phyloP scores from a whole-genome alignment of 2,888 invertebrate species.

The Hydropsyche betteni region DNA sequence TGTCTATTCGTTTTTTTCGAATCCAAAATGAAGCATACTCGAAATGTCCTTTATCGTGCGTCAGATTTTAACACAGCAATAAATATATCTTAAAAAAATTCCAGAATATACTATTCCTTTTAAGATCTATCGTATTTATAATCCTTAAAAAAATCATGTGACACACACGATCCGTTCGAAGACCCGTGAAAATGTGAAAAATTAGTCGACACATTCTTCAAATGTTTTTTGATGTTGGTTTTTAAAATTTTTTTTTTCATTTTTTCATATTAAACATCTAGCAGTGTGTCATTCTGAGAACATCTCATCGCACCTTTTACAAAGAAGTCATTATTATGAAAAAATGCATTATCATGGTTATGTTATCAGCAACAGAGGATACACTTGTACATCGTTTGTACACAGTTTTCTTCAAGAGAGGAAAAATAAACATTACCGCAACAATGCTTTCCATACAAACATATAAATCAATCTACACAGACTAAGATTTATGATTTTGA shows the following conservation, averaged over 20 bases:
- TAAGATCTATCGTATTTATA: not conserved
- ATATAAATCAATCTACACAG: not conserved
- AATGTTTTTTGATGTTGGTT: not conserved
- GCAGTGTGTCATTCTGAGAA: not conserved
- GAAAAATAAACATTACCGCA: not conserved
- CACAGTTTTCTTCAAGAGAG: not conserved
- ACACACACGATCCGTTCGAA: no score
- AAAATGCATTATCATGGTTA: slow-evolving; percentile 37
- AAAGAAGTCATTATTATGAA: slow-evolving; percentile 41
- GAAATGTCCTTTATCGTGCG: no score
- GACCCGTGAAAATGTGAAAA: slow-evolving; percentile 11
- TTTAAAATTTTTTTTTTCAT: not conserved
- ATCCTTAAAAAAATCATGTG: not conserved
- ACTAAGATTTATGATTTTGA: slow-evolving; percentile 17
- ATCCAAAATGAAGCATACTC: no score
- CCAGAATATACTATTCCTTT: not conserved
- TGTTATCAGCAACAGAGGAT: slow-evolving; percentile 35
- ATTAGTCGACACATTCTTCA: not conserved
- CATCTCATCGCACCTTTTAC: slow-evolving; percentile 34
- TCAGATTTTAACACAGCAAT: not conserved
- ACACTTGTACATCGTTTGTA: slow-evolving; percentile 36
- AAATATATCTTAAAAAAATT: slow-evolving; percentile 11
- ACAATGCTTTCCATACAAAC: not conserved
- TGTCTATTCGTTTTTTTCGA: no score
- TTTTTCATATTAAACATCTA: not conserved